These are phyloP conservation scores for Ochropleura leucogaster DNA, from an alignment of 2,888 invertebrate genomes.

Conservation along the genomic window DNA sequence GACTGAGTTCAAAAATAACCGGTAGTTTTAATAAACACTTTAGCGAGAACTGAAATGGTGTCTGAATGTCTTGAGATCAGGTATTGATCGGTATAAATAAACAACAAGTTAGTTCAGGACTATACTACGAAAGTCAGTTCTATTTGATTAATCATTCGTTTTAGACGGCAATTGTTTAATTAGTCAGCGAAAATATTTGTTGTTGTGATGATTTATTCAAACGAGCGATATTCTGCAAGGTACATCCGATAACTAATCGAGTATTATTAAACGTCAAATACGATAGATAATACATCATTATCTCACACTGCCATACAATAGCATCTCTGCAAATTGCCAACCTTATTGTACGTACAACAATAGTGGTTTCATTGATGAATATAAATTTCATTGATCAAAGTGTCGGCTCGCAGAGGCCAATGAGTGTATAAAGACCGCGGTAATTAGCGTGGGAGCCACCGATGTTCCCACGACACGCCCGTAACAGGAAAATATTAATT, in stretches of 20 bases:
- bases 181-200: constrained; percentile 19
- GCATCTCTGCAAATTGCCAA: constrained; percentile 70
- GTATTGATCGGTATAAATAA: too few relatives aligned
- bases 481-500: constrained; percentile 82
- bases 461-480: constrained; percentile 83
- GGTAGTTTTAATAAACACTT: too few relatives aligned
- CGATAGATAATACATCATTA: constrained; percentile 62
- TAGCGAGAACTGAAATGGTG: background rate
- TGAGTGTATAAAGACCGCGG: constrained; percentile 76
- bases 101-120: too few relatives aligned
- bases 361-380: constrained; percentile 82
- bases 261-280: constrained; percentile 53
- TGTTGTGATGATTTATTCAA: constrained; percentile 29
- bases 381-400: constrained; percentile 83
- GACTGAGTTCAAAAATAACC: background rate
- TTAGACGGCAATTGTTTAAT: background rate
- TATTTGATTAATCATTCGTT: too few relatives aligned
- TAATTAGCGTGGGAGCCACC: constrained; percentile 86
- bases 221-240: constrained; percentile 8
- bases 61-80: background rate
- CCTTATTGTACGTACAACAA: constrained; percentile 74
- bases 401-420: constrained; percentile 74
- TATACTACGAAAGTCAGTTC: too few relatives aligned
- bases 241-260: constrained; percentile 45
- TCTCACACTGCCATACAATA: constrained; percentile 68